Base-by-base conservation (phyloP, 2,113 vertebrate species). In the Osmerus eperlanus region DNA sequence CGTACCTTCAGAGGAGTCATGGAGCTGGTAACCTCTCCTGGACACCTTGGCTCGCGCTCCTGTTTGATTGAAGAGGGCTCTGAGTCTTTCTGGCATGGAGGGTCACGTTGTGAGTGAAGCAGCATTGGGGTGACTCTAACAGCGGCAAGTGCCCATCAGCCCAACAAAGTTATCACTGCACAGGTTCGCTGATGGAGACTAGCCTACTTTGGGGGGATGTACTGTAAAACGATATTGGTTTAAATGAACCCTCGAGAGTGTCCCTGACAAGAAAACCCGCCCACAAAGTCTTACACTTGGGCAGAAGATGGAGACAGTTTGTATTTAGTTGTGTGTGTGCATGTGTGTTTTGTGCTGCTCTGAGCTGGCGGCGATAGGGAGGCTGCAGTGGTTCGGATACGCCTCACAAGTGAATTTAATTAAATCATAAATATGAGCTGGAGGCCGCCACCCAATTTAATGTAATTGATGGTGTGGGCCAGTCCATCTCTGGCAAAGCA, bases 371-470 rank as follows among this genome's bases (percentile, higher is more conserved):
- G 87, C 88, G 85, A 88, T 87, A 89, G 85, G 72, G 85, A 88
- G 88, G 89, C 89, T 86, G 67, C 86, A 75, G 85, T 87, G 88
- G 82, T 89, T 86, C 89, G 85, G 90, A 91, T 90, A 89, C 86
- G 87, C 91, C 89, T 91, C 88, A 82, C 90, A 88, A 92, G 91
- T 89, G 85, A 89, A 91, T 92, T 92, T 92, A 92, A 92, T 92
- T 92, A 92, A 92, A 92, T 91, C 91, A 92, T 91, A 90, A 92
- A 91, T 90, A 92, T 90, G 91, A 93, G 89, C 91, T 89, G 88
- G 88, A 91, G 91, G 91, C 91, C 88, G 87, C 90, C 89, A 89
- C 89, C 91, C 91, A 91, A 89, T 92, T 91, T 92, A 92, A 91
- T 88, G 89, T 91, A 92, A 92, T 91, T 90, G 90, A 91, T 92